Evolutionary conservation across 2,113 vertebrate species (phyloP).

Genomic region (Sclerurus mexicanus): DNA sequence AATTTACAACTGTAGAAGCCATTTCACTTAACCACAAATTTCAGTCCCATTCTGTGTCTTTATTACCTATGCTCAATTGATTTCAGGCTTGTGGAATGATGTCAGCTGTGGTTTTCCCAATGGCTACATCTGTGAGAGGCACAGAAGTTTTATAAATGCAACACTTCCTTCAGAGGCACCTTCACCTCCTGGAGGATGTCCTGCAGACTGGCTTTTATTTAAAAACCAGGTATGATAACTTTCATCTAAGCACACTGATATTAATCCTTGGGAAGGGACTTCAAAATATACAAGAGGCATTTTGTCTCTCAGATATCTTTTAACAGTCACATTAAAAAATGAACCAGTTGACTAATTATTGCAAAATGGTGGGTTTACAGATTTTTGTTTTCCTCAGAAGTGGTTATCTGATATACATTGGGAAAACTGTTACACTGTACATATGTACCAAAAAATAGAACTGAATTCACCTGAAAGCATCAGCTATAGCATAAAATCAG

Average conservation of each 20-base stretch:
- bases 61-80: background rate
- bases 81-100: conserved; percentile 90
- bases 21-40: background rate
- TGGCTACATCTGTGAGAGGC: conserved; percentile 88
- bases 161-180: conserved; percentile 69
- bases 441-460: background rate
- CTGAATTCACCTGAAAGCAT: background rate
- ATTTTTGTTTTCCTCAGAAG: background rate
- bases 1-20: background rate
- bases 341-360: background rate
- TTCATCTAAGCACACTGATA: background rate
- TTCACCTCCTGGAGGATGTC: conserved; percentile 77
- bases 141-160: conserved; percentile 72
- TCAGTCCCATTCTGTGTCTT: background rate
- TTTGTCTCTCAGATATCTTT: background rate
- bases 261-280: background rate
- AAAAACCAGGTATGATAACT: conserved; percentile 79
- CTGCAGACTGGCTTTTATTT: conserved; percentile 82
- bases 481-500: background rate
- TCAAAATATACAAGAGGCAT: background rate
- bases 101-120: conserved; percentile 84
- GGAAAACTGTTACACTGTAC: background rate
- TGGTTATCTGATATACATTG: background rate
- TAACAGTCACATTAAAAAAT: background rate
- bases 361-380: background rate